A percentile compares a stretch with the other conserved stretches of the same genome.
These are phyloP conservation scores for Scaptomyza pallida DNA, from an alignment of 1,140 invertebrate genomes.

Conservation along the genomic window DNA sequence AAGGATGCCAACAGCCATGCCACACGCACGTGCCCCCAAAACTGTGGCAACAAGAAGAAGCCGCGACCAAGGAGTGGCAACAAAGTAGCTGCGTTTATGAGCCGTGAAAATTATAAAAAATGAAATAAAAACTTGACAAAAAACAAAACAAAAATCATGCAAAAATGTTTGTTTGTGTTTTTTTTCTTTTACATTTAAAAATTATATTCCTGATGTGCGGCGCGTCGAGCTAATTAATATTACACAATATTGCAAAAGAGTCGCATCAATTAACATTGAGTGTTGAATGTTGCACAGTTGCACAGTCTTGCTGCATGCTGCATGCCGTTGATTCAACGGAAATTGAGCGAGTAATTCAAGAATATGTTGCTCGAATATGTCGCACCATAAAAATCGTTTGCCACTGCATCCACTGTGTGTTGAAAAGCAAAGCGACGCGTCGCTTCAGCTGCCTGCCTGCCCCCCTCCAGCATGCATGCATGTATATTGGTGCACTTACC, in stretches of 20 bases:
- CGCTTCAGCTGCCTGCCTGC: slow-evolving; percentile 11
- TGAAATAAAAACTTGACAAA: slow-evolving; percentile 44
- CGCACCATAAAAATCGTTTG: slow-evolving; percentile 72
- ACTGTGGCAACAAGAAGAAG: too few relatives aligned
- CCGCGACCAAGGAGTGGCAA: slow-evolving; percentile 24
- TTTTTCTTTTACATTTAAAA: slow-evolving; percentile 23
- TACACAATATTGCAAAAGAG: slow-evolving; percentile 53
- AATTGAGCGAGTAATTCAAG: slow-evolving; percentile 82
- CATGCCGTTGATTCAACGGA: slow-evolving; percentile 69
- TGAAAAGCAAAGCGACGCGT: slow-evolving; percentile 66
- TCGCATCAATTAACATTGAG: slow-evolving; percentile 47
- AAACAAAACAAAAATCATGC: slow-evolving; percentile 3
- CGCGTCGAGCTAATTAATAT: slow-evolving; percentile 59
- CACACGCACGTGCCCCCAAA: slow-evolving; percentile 57
- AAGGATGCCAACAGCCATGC: not conserved
- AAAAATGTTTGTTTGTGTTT: not conserved
- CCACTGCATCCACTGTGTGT: slow-evolving; percentile 50
- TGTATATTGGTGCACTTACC: slow-evolving; percentile 62
- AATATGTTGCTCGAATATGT: slow-evolving; percentile 68
- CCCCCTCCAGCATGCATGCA: too few relatives aligned
- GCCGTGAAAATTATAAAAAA: slow-evolving; percentile 66
- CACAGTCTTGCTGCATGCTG: slow-evolving; percentile 4
- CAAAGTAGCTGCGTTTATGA: slow-evolving; percentile 70
- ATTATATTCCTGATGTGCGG: slow-evolving; percentile 48
- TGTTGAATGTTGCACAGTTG: slow-evolving; percentile 1